These are phyloP conservation scores for Nycticorax nycticorax DNA, from an alignment of 2,113 vertebrate species.

Conservation along the genomic window DNA sequence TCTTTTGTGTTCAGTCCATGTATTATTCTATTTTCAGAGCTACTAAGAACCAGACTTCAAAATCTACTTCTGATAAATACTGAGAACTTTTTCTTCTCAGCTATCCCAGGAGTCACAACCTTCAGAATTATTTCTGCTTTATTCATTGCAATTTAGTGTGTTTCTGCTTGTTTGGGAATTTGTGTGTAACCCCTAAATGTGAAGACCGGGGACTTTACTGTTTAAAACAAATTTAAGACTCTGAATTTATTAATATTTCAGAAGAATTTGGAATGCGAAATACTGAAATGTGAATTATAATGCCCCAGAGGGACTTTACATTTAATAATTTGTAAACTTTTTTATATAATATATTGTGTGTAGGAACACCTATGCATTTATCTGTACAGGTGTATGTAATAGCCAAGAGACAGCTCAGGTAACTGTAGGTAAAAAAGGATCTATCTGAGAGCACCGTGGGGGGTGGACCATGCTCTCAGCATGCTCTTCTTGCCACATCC, in stretches of 20 bases:
- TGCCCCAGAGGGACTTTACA: not conserved
- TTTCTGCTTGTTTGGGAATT: not conserved
- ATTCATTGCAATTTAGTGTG: not conserved
- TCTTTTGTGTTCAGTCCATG: not conserved
- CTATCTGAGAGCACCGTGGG: not conserved
- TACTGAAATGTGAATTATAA: not conserved
- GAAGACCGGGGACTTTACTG: not conserved
- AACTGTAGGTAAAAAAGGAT: fast-evolving
- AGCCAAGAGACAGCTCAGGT: not conserved
- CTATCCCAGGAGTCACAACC: not conserved
- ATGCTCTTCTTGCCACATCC: not conserved
- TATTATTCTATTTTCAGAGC: not conserved
- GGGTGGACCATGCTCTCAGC: not conserved
- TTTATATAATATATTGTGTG: not conserved
- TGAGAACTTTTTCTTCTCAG: not conserved
- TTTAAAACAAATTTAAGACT: not conserved
- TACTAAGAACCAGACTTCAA: not conserved
- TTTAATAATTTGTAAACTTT: not conserved
- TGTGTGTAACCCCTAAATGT: not conserved
- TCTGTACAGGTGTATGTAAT: not conserved
- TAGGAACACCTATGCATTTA: not conserved
- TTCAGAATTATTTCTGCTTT: not conserved
- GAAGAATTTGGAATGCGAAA: not conserved
- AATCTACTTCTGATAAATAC: not conserved
- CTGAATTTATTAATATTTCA: not conserved